Evolutionary conservation across 2,797 vertebrate genomes (phyloP), one percentile per base, ranked within the genome.

Genomic region (Philypnodon macrostomus): DNA sequence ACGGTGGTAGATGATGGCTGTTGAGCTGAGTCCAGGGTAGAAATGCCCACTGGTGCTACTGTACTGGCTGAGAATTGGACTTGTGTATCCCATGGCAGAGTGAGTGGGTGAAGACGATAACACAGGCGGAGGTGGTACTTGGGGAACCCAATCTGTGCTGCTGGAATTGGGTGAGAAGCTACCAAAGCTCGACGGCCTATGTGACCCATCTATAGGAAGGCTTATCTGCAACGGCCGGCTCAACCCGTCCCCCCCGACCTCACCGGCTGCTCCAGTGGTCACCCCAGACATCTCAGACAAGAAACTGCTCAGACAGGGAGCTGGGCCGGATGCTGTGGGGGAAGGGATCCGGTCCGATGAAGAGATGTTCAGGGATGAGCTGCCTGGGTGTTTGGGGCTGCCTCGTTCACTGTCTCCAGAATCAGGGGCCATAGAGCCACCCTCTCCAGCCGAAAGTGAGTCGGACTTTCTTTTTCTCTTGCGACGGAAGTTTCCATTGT

Each of bases 401-500:
- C 80, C 81, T 31, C 79, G 70, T 24, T 86, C 89, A 1, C 77
- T 89, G 85, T 0, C 91, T 16, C 73, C 94, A 77, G 45, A 75
- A 47, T 92, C 90, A 1, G 79, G 72, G 39, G 60, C 73, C 19
- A 85, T 80, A 8, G 85, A 58, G 18, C 74, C 48, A 1, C 79
- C 70, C 0, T 89, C 73, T 31, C 62, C 63, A 13, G 73, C 73
- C 2, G 87, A 40, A 4, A 89, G 84, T 0, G 81, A 47, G 2
- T 98, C 95, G 0, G 96, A 95, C 79, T 98, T 98, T 53, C 95
- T 95, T 85, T 99, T 99, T 62, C 97, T 91, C 84, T 98, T 99
- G 83, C 97, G 91, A 40, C 97, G 94, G 76, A 99, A 99, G 85
- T 99, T 99, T 66, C 97, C 97, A 0, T 99, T 99, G 88, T 99